Percentiles rank a stretch among this genome's conserved stretches.
Conservation (phyloP, 2,113 vertebrate genomes). For the Dicentrarchus labrax region DNA sequence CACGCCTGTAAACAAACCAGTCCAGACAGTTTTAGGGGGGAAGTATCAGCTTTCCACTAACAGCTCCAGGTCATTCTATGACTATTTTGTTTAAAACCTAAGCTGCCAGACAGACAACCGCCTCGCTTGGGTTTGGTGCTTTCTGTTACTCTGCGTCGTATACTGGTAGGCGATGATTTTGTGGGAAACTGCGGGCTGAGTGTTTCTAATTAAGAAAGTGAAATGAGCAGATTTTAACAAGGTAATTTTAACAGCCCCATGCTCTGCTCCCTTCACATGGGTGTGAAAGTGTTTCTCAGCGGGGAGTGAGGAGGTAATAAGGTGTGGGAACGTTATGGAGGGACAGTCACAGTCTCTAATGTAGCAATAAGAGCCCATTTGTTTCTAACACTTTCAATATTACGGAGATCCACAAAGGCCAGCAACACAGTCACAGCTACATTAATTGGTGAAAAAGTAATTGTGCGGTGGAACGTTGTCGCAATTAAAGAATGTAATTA, state of each 20-base stretch:
- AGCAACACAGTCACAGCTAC: background rate
- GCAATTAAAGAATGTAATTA: constrained; percentile 39
- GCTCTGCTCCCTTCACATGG: constrained; percentile 59
- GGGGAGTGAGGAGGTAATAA: constrained; percentile 56
- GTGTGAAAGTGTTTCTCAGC: constrained; percentile 76
- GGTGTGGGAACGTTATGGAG: constrained; percentile 57
- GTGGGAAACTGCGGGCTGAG: constrained; percentile 31
- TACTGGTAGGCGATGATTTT: constrained; percentile 51
- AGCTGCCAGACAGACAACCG: constrained; percentile 16
- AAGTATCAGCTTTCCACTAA: constrained; percentile 58
- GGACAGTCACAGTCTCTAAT: constrained; percentile 35
- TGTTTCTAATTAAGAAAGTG: constrained; percentile 72
- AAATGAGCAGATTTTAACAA: constrained; percentile 79
- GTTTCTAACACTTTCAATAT: constrained; percentile 31
- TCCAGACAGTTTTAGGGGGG: constrained; percentile 46
- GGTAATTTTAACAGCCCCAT: constrained; percentile 52
- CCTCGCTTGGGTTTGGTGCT: background rate
- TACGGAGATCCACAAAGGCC: background rate
- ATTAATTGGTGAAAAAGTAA: constrained; percentile 16
- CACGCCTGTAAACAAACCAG: constrained; percentile 54
- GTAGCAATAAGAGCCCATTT: constrained; percentile 29
- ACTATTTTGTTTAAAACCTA: constrained; percentile 51
- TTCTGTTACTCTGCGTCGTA: background rate
- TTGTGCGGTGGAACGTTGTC: constrained; percentile 13
- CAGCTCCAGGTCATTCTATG: constrained; percentile 35